Evolutionary conservation across 2,888 invertebrate species (phyloP).

Genomic region (Lycia hirtaria): DNA sequence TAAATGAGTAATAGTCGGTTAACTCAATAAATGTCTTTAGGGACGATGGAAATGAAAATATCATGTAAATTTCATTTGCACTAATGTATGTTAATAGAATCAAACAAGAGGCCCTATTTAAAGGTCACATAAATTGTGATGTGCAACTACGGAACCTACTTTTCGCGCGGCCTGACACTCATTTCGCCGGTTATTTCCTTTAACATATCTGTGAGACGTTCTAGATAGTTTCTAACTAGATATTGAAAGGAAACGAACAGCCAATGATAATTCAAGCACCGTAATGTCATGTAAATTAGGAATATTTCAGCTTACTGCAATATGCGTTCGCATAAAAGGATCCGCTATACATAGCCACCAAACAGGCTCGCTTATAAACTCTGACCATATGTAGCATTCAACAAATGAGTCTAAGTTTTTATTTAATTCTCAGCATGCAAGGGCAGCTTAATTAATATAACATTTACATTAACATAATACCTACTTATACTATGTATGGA

Average conservation of each 20-base stretch:
- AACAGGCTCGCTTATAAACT: constrained; percentile 44
- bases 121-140: too few relatives aligned
- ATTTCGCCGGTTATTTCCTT: too few relatives aligned
- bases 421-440: constrained; percentile 16
- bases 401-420: constrained; percentile 38
- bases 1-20: too few relatives aligned
- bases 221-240: constrained; percentile 9
- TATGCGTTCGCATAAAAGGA: constrained; percentile 43
- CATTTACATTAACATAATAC: constrained; percentile 54
- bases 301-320: constrained; percentile 44
- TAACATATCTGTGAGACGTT: not conserved
- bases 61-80: too few relatives aligned
- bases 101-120: too few relatives aligned
- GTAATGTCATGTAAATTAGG: constrained; percentile 51
- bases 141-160: too few relatives aligned
- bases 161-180: too few relatives aligned
- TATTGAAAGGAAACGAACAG: constrained; percentile 35
- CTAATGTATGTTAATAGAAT: too few relatives aligned
- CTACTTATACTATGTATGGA: constrained; percentile 79
- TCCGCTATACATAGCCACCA: constrained; percentile 26
- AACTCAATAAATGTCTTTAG: too few relatives aligned
- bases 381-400: constrained; percentile 45
- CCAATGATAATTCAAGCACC: constrained; percentile 49
- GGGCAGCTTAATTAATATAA: constrained; percentile 27
- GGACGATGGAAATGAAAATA: too few relatives aligned